A percentile compares a stretch with the other conserved stretches of the same genome.
phyloP scores from a whole-genome alignment of 2,888 invertebrate species.

The Apoda limacodes region DNA sequence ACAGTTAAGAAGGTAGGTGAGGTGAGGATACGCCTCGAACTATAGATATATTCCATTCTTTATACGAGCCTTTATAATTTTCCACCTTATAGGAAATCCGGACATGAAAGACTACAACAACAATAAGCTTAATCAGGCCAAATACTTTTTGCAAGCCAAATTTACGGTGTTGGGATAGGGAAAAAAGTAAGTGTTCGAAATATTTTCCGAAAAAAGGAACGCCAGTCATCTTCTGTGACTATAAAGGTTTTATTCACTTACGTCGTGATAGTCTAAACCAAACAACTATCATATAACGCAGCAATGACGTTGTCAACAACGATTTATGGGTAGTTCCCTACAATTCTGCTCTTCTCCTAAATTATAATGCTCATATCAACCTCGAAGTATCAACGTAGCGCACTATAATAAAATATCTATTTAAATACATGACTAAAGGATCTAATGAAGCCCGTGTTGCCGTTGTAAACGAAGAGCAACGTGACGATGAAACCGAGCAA shows the following conservation, averaged over 20 bases:
- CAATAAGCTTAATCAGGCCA: too few species aligned
- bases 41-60: conserved; percentile 9
- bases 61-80: too few species aligned
- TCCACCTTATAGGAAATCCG: too few species aligned
- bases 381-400: conserved; percentile 5
- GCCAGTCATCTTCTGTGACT: conserved; percentile 5
- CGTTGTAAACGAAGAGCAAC: conserved; percentile 1
- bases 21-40: conserved; percentile 7
- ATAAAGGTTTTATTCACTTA: conserved; percentile 13
- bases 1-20: conserved; percentile 14
- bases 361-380: conserved; percentile 10
- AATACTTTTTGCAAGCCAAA: conserved; percentile 1
- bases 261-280: conserved; percentile 2
- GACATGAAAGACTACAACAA: conserved; percentile 1
- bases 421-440: conserved; percentile 11
- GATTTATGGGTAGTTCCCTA: conserved; percentile 13
- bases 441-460: conserved; percentile 3
- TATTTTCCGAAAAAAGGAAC: too few species aligned
- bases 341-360: conserved; percentile 9
- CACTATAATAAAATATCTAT: conserved; percentile 9
- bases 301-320: neutral
- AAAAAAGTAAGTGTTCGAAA: too few species aligned
- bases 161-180: conserved; percentile 5
- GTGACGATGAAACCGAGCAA: neutral
- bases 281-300: neutral